Base-by-base conservation (phyloP, 1,140 invertebrate species). In the Mercenaria mercenaria region DNA sequence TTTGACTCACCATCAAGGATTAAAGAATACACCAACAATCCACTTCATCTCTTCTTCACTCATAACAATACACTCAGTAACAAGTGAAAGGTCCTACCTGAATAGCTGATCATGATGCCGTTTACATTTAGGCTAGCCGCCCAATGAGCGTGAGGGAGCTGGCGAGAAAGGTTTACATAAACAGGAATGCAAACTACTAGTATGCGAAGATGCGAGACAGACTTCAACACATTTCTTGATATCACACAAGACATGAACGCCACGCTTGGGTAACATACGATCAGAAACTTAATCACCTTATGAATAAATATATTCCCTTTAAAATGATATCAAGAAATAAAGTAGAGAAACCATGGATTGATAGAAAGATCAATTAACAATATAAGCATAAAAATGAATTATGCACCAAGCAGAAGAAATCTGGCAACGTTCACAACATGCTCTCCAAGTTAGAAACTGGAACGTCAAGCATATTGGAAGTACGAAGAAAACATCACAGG, bases 301-400 rank as follows among this genome's bases (percentile, higher is more conserved):
- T 82, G 6, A 39, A 82, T 37, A 61, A 59, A 61, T 59, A 56
- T 82, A 0, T 82, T 39, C 56, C 79, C 15, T 34, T 34, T 34
- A 82, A 64, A 39, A n/a, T 39, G 10, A 20, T 61, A 1, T 34
- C n/a, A 15, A 11, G 52, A 34, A 64, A 82, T 47, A 59, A 59
- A 61, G 20, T 11, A 39, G 61, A 59, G 13, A 82, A 82, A 37
- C 79, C 52, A 13, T 82, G 79, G 79, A 61, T 82, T 23, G 26
- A 64, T 34, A 82, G 15, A 6, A 11, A 13, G 18, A 10, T 82
- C 26, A 59, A 43, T 32, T 0, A 29, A 34, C 8, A n/a, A 13
- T 26, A 29, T n/a, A 59, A 26, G 26, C 26, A 39, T 29, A 32
- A 4, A 43, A 61, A 59, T 0, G 0, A 39, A 15, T 8, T 82